Evolutionary conservation across 2,797 vertebrate species (phyloP).

Genomic region (Arnoldichthys spilopterus): DNA sequence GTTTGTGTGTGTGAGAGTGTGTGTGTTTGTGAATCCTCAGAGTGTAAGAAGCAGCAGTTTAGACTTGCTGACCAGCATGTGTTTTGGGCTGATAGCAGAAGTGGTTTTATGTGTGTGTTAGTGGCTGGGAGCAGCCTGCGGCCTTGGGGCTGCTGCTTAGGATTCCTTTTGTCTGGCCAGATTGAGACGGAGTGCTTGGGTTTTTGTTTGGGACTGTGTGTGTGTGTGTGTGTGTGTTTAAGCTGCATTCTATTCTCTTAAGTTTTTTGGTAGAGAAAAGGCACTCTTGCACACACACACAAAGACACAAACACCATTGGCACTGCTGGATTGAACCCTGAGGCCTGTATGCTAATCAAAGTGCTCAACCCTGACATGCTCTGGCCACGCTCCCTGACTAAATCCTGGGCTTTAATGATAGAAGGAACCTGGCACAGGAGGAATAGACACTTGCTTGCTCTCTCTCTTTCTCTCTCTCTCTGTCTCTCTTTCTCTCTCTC

Average conservation of each 20-base stretch:
- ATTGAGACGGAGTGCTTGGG: constrained; percentile 62
- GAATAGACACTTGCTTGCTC: neutral
- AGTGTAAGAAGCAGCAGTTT: constrained; percentile 11
- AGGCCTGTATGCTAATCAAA: constrained; percentile 15
- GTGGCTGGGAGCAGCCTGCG: constrained; percentile 71
- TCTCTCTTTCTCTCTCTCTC: neutral
- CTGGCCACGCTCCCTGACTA: constrained; percentile 27
- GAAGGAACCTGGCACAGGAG: constrained; percentile 38
- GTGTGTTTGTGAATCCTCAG: constrained; percentile 16
- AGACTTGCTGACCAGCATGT: constrained; percentile 32
- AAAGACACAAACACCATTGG: constrained; percentile 1
- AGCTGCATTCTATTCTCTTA: neutral
- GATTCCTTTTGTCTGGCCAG: constrained; percentile 71
- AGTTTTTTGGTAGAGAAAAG: neutral
- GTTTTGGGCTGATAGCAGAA: constrained; percentile 44
- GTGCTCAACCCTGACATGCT: constrained; percentile 40
- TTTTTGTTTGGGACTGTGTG: constrained; percentile 21
- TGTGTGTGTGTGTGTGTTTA: constrained; percentile 24
- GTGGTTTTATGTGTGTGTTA: constrained; percentile 79
- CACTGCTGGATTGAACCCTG: constrained; percentile 20
- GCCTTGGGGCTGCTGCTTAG: constrained; percentile 64
- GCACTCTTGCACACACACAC: neutral
- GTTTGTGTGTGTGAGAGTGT: neutral
- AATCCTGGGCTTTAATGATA: constrained; percentile 45
- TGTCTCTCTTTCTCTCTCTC: neutral